Conservation (phyloP, 2,797 vertebrate species). For the Otolemur crassicaudatus region DNA sequence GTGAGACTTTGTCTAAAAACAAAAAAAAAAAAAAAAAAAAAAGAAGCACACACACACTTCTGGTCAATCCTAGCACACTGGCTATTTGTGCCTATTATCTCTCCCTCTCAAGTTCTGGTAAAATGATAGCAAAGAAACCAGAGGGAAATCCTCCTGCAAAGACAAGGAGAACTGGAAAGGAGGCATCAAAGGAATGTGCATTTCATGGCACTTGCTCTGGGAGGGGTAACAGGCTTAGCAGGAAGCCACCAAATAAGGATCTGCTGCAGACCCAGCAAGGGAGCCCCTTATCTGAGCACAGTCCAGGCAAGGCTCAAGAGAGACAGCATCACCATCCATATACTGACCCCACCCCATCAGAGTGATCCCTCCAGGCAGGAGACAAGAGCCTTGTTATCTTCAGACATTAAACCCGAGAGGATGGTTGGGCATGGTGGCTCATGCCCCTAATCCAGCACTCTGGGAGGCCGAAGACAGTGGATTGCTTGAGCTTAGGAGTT, state of each 20-base stretch:
- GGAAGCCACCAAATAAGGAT: background rate
- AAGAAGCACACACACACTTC: background rate
- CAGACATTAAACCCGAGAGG: background rate
- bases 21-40: background rate
- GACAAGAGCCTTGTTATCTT: background rate
- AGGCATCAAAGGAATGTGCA: background rate
- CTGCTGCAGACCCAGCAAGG: background rate
- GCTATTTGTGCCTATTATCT: background rate
- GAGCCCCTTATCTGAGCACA: background rate
- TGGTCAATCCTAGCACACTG: background rate
- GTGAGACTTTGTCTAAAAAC: too few relatives aligned
- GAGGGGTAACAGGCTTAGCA: background rate
- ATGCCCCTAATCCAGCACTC: too few relatives aligned
- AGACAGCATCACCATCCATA: background rate
- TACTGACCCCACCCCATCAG: background rate
- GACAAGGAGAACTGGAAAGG: conserved; percentile 7
- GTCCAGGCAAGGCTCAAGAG: background rate
- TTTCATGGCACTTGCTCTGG: background rate
- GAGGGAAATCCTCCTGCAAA: background rate
- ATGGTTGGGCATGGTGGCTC: background rate
- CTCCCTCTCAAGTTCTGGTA: background rate
- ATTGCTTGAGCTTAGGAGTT: too few relatives aligned
- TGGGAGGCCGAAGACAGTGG: too few relatives aligned
- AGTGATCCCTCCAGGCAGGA: background rate
- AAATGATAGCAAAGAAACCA: conserved; percentile 24